Evolutionary conservation across 2,888 invertebrate genomes (phyloP).

Genomic region (Drosophila anomalata): DNA sequence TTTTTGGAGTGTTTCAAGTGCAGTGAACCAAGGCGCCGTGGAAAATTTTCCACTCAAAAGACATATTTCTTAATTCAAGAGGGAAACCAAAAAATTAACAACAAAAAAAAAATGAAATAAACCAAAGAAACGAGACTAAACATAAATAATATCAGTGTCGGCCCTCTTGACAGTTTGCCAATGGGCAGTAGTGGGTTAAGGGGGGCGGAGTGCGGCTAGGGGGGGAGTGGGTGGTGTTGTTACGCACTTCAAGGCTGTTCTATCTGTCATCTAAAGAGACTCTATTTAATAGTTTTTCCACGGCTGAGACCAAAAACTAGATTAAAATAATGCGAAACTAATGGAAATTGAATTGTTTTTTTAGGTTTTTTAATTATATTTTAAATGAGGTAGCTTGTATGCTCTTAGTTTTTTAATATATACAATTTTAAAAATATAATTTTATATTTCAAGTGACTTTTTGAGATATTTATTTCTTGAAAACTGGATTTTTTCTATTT

Average conservation of each 20-base stretch:
- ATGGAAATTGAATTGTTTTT: not conserved
- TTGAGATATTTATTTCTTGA: too few species aligned
- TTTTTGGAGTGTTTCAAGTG: constrained; percentile 1
- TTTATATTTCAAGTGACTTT: too few species aligned
- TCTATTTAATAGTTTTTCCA: not conserved
- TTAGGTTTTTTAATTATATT: not conserved
- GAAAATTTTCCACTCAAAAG: constrained; percentile 64
- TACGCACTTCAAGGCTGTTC: constrained; percentile 24
- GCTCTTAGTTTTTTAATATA: not conserved
- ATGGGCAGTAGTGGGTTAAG: constrained; percentile 16
- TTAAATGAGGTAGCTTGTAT: not conserved
- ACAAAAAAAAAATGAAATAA: not conserved
- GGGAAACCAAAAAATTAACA: constrained; percentile 1
- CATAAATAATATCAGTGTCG: constrained; percentile 20
- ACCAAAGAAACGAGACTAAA: constrained; percentile 9
- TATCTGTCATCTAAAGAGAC: constrained; percentile 5
- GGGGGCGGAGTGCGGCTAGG: not conserved
- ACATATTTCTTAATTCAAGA: constrained; percentile 55
- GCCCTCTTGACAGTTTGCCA: constrained; percentile 38
- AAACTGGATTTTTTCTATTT: too few species aligned
- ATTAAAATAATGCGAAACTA: constrained; percentile 1
- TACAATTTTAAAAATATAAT: not conserved
- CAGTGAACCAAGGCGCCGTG: constrained; percentile 40
- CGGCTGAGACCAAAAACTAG: not conserved
- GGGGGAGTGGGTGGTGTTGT: not conserved